Base-by-base conservation (phyloP, 92 coral and sea anemone genomes). In the Epizoanthus illoricatus region DNA sequence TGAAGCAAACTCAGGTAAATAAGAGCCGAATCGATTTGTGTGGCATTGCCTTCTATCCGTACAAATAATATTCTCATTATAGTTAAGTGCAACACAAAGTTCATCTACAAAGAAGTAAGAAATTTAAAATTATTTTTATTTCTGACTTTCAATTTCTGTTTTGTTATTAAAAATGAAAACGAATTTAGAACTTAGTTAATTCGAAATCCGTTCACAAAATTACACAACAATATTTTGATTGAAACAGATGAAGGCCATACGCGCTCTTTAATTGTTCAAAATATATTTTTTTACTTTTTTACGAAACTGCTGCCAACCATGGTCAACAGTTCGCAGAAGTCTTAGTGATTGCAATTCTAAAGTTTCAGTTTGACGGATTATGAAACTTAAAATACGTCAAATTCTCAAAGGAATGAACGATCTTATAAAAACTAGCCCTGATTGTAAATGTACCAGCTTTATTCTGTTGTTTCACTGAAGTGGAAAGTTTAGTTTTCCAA, bases 401-500 rank as follows among this genome's bases (percentile, higher is more conserved):
- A 75, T 7, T 41, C 57, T 75, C 39, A 36, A 75, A 64, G 54
- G 70, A 62, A 10, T 55, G 20, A 12, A 36, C 6, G 6, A 60
- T n/a, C 55, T 62, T 19, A 63, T 78, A 8, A 78, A 63, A 13
- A 23, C 23, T 41, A 23, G 58, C 16, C 43, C 36, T 76, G 69
- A 41, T 62, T 59, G 19, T 47, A 21, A 42, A 63, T 5, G 33
- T 10, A 54, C 67, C 43, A 12, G 40, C 18, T 39, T 39, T n/a
- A 33, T 20, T 39, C 16, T 65, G 40, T 13, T 70, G 64, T 63
- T 78, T 20, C 72, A 63, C 20, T 47, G 68, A 75, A 76, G 63
- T 76, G 41, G 40, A 76, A 76, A 76, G 81, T 76, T 76, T 59
- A 36, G 58, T 10, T 63, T 78, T 62, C 54, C 43, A 74, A 63